Base-by-base conservation (phyloP, 2,113 vertebrate genomes). In the Sylvietta virens region DNA sequence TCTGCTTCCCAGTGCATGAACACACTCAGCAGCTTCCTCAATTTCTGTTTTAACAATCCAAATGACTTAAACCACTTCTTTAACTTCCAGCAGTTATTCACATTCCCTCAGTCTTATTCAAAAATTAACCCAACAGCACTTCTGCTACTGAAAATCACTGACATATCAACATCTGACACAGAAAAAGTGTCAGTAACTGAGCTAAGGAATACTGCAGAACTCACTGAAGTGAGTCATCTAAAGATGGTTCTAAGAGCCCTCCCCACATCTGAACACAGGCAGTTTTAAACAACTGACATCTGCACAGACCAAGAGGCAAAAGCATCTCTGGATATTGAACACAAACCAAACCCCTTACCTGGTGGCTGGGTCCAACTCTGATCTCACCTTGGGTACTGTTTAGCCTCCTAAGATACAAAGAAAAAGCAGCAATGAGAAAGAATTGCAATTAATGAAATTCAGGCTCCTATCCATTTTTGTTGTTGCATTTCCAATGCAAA, bases 301-400 rank as follows among this genome's bases (percentile, higher is more conserved):
- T 80, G 54, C 72, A 54, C 33, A 45, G 60, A 69, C 3, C 28
- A 18, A 42, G 69, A 33, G 71, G 67, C 27, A 70, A 45, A 64
- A 86, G 13, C 71, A 19, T 0, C 50, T 33, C 62, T 33, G 39
- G 56, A 2, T 22, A 27, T 1, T 8, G 33, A 86, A 35, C 6
- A 70, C 7, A 8, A 87, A 45, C 31, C 67, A 89, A 84, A 67
- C 4, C 16, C 53, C 80, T 98, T 98, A 99, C 99, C 98, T 99
- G 99, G 95, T 99, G 99, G 96, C 99, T 99, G 77, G 99, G 99
- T 85, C 99, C 99, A 83, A 99, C 99, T 95, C 99, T 98, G 97
- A 99, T 99, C 96, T 99, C 99, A 76, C 99, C 99, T 85, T 99
- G 99, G 89, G 99, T 99, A 96, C 99, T 99, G 98, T 99, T 99